Evolutionary conservation across 2,113 vertebrate species (phyloP), one percentile per base, ranked within the genome.

Genomic region (Carettochelys insculpta): DNA sequence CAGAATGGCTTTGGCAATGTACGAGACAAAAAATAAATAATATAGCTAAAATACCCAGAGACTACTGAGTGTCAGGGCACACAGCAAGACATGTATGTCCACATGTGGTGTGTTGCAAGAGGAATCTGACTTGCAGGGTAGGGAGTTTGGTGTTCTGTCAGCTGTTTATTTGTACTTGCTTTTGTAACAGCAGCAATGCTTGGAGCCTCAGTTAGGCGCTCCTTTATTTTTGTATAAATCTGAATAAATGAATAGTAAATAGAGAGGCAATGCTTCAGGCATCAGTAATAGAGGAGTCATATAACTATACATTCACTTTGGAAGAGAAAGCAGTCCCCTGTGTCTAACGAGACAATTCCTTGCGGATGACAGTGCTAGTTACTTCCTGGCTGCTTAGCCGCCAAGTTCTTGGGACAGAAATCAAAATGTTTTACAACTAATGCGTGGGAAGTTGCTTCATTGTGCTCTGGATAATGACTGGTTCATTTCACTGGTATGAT

Each of bases 321-420:
- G 47, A 84, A 87, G 47, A 89, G 7, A 90, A 43, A 58, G 10
- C 22, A 11, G 34, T 71, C 48, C 89, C 25, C 19, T 68, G 25
- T 5, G 11, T 83, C 47, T 58, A 51, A 9, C 17, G 43, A 22
- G 38, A n/a, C 29, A 80, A 51, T 19, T 75, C 91, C 31, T 85
- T 4, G 16, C 75, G 83, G 41, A 53, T 3, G 3, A 53, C 58
- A 75, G 8, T 0, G 0, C 43, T 87, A 0, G 47, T 80, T 89
- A 22, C 8, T 19, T 27, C 45, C 20, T 68, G 80, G 65, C 77
- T 88, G 31, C 48, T 80, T 38, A 17, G 86, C 79, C 91, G 34
- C 75, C 1, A 3, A 77, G 9, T 68, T 10, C 47, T 80, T 0
- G 0, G 14, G 54, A 17, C 34, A 53, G 48, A 22, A n/a, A n/a